Base-by-base conservation (phyloP, 2,113 vertebrate genomes). In the Toxotes chatareus region DNA sequence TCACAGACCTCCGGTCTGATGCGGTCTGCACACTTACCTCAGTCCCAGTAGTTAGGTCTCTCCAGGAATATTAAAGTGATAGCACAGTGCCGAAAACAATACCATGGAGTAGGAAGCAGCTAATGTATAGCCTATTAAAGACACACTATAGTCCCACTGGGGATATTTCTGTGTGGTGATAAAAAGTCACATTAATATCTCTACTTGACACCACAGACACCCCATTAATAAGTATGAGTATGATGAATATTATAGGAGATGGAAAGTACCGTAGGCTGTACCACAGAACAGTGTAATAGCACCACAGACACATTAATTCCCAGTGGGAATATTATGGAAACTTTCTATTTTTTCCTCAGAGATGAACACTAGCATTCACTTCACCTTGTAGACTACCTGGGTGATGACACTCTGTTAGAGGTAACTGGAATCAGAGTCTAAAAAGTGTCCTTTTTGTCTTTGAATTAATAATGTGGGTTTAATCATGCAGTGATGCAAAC, bases 11-110 rank as follows among this genome's bases (percentile, higher is more conserved):
- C 38, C 1, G 17, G 11, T 60, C 5, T 2, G n/a, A 53, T 65
- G 1, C 55, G 14, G 46, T n/a, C 44, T 12, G 32, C 80, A 21
- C 76, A 84, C 42, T 68, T 60, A 23, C 61, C 16, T 75, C 56
- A 31, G 78, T 57, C 6, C 21, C 66, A 61, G 76, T 1, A 42
- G 61, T 42, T 5, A 0, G 2, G 69, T 49, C 46, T 17, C 40
- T 42, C 3, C 3, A 60, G 51, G 36, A 21, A 13, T 51, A 72
- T 55, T 17, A 23, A 6, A 12, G 49, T 16, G 42, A n/a, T 6
- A 53, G 11, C 4, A 32, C 49, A 36, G 53, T 3, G 34, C 5
- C 49, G 65, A 63, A 53, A 59, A 53, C 42, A 47, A 8, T 1
- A n/a, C 5, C 31, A 12, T 2, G 10, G 7, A 42, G 46, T 2